phyloP scores from a whole-genome alignment of 2,888 invertebrate genomes.

The Amblyjoppa proteus region DNA sequence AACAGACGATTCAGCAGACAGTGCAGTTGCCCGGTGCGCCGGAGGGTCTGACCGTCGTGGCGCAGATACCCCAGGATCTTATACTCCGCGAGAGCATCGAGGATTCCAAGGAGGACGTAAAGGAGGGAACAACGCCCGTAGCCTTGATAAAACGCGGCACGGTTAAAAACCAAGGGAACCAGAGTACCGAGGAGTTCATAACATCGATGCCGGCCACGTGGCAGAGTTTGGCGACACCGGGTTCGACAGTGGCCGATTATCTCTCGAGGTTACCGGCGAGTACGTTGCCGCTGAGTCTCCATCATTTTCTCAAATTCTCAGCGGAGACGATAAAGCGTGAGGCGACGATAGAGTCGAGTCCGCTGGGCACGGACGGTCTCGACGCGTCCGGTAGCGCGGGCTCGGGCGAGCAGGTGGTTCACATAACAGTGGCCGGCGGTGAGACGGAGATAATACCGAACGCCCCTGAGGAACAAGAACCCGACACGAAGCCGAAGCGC shows the following conservation, averaged over 20 bases:
- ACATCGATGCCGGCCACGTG: conserved; percentile 86
- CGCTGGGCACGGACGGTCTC: conserved; percentile 83
- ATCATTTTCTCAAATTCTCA: conserved; percentile 89
- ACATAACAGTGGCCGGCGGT: conserved; percentile 85
- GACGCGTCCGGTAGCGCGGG: conserved; percentile 81
- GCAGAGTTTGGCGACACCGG: conserved; percentile 86
- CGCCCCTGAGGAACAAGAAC: conserved; percentile 81
- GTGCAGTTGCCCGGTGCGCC: conserved; percentile 86
- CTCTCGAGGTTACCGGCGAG: conserved; percentile 86
- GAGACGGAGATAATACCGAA: conserved; percentile 85
- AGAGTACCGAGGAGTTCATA: conserved; percentile 83
- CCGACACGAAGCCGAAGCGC: conserved; percentile 87
- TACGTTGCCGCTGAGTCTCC: conserved; percentile 87
- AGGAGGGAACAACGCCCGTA: conserved; percentile 85
- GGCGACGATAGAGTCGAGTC: conserved; percentile 85
- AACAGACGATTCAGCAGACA: conserved; percentile 84
- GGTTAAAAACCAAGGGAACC: conserved; percentile 84
- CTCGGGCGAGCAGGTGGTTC: conserved; percentile 85
- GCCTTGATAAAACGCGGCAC: conserved; percentile 85
- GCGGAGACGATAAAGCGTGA: conserved; percentile 87
- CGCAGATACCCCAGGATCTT: conserved; percentile 90
- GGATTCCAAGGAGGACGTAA: conserved; percentile 85
- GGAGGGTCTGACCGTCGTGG: conserved; percentile 89
- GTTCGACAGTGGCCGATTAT: conserved; percentile 86
- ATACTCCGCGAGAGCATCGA: conserved; percentile 86